Base-by-base conservation (phyloP, 2,888 invertebrate genomes). In the Stramonita haemastoma region DNA sequence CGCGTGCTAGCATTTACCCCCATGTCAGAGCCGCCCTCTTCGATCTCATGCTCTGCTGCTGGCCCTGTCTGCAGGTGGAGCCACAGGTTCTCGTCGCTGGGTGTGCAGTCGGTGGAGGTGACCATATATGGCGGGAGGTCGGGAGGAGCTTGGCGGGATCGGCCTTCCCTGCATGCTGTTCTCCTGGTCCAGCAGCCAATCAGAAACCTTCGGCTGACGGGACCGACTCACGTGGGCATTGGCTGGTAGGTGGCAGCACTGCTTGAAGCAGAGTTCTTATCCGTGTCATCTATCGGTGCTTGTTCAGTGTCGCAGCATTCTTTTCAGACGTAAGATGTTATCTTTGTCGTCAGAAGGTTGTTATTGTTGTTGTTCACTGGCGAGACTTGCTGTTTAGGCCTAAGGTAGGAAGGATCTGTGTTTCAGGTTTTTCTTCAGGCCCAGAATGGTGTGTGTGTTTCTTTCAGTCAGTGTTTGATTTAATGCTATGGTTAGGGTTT, bases 181-280 rank as follows among this genome's bases (percentile, higher is more conserved):
- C 91, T 90, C 26, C 89, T 90, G 84, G 93, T 94, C 29, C 90
- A 94, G 90, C 92, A 93, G 90, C 93, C 93, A 91, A 92, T 94
- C 91, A 92, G 87, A 86, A 92, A 91, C n/a, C 91, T 94, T 8
- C 87, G 89, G 36, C 83, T 94, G 34, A 83, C 88, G 22, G 94
- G 94, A 86, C 93, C 94, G 5, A 66, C 91, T 17, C 92, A 91
- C 34, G 91, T 94, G 26, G 92, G 91, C 87, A 92, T 94, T 85
- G 90, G 91, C 89, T 91, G 92, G 94, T 94, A 92, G 93, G 93
- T 91, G 66, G 89, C 89, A 73, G 85, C 73, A 85, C 89, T 73
- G 77, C 57, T 26, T 34, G 26, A 81, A n/a, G 34, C 34, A 15
- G 29, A 56, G 56, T 15, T 83, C 79, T 88, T 81, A 83, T 83